These are phyloP conservation scores for Bungarus multicinctus DNA, from an alignment of 2,113 vertebrate species.

Conservation along the genomic window DNA sequence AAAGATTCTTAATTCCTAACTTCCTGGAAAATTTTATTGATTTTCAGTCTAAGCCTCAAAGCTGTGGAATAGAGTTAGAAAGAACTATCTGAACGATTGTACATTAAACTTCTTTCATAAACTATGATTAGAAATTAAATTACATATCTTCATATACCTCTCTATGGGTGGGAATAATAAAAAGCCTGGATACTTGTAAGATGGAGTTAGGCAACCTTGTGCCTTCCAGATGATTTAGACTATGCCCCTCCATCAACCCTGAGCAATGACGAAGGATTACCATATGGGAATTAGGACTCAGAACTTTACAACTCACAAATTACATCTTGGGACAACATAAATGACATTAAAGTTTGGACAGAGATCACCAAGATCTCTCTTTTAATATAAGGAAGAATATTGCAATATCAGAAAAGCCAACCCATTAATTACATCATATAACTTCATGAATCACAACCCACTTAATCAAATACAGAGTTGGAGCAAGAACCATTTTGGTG, in stretches of 20 bases:
- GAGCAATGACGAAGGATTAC: background rate
- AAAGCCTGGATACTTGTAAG: background rate
- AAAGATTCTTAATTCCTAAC: background rate
- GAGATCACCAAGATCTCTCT: background rate
- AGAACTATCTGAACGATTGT: background rate
- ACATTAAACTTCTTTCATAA: background rate
- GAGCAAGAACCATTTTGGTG: background rate
- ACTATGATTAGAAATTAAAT: background rate
- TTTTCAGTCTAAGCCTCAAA: background rate
- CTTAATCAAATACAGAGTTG: background rate
- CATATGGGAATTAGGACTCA: background rate
- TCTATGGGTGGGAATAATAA: background rate
- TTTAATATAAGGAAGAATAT: background rate
- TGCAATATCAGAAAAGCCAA: background rate
- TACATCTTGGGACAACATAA: background rate
- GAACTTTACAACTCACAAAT: background rate
- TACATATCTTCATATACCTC: background rate
- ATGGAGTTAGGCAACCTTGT: background rate
- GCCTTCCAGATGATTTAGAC: background rate
- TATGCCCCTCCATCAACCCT: background rate
- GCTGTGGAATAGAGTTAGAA: background rate
- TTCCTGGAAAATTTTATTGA: background rate
- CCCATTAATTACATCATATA: background rate
- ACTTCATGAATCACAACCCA: background rate
- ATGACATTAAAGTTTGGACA: background rate